Evolutionary conservation across 92 coral and sea anemone species (phyloP), one percentile per base, ranked within the genome.

Genomic region (Blastomussa wellsi): DNA sequence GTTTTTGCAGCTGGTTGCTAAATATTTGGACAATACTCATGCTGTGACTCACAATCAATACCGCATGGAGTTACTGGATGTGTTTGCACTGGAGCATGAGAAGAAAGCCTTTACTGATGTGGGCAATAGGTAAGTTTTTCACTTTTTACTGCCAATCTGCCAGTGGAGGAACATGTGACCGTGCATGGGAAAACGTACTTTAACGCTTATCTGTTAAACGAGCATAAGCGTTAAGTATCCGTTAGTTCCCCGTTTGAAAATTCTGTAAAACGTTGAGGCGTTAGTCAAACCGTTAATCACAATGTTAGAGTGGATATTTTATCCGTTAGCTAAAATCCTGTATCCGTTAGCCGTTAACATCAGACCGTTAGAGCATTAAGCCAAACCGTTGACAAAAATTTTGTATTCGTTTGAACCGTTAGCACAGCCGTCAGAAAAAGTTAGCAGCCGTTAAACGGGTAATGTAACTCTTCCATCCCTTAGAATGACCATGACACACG

Each of bases 11-110:
- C 89, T 96, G 96, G 88, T 96, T 83, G 90, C 90, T 51, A 90
- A 90, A 80, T 96, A 94, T 79, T 79, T 94, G 59, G 49, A 86
- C 64, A 96, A 96, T 82, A 94, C 98, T 44, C 98, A 96, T 78
- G 98, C 98, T 0, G 66, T 81, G 31, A 96, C 98, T 38, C 98
- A 96, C 62, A 87, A 89, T 79, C 95, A 91, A 74, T 96, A 96
- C 78, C 67, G 37, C 44, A 88, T 96, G 91, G 87, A 90, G 44
- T 90, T 96, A 10, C 91, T 90, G 74, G 98, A 94, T 76, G 92
- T 96, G 66, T 96, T 96, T 89, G 96, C 81, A 10, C 82, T 96
- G 60, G 88, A 91, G 42, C 98, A 92, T 80, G 91, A 89, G 11
- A 92, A 89, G 53, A 86, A 91, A 29, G 88, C 67, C 76, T 96